These are phyloP conservation scores for Megalonaias nervosa DNA, from an alignment of 1,140 invertebrate genomes.

Conservation along the genomic window DNA sequence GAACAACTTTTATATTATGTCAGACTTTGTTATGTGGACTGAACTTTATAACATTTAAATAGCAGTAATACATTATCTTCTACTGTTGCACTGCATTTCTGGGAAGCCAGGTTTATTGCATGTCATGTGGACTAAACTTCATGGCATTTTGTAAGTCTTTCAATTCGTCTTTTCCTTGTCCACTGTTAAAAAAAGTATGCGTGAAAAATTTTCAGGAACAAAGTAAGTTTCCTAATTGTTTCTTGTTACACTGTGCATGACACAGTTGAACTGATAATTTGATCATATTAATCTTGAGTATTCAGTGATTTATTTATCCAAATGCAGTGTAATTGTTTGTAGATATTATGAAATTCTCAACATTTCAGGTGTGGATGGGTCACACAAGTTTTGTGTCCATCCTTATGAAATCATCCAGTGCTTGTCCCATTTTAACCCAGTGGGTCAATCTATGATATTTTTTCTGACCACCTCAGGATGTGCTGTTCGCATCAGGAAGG, in stretches of 20 bases:
- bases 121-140: too few species aligned
- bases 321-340: background rate
- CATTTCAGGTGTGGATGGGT: constrained; percentile 54
- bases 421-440: constrained; percentile 79
- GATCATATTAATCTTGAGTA: background rate
- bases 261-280: background rate
- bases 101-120: too few species aligned
- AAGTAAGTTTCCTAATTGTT: background rate
- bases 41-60: too few species aligned
- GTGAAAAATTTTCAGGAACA: background rate
- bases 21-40: too few species aligned
- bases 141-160: too few species aligned
- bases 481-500: constrained; percentile 79
- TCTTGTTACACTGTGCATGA: background rate
- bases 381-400: constrained; percentile 46
- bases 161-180: background rate
- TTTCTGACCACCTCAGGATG: constrained; percentile 80
- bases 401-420: constrained; percentile 54
- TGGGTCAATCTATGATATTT: constrained; percentile 82
- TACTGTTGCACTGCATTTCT: too few species aligned
- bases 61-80: too few species aligned
- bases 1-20: too few species aligned
- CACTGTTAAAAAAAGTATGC: background rate
- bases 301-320: background rate
- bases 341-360: background rate